These are phyloP conservation scores for Strigamia crassipes DNA, from an alignment of 2,888 invertebrate genomes.

Conservation along the genomic window DNA sequence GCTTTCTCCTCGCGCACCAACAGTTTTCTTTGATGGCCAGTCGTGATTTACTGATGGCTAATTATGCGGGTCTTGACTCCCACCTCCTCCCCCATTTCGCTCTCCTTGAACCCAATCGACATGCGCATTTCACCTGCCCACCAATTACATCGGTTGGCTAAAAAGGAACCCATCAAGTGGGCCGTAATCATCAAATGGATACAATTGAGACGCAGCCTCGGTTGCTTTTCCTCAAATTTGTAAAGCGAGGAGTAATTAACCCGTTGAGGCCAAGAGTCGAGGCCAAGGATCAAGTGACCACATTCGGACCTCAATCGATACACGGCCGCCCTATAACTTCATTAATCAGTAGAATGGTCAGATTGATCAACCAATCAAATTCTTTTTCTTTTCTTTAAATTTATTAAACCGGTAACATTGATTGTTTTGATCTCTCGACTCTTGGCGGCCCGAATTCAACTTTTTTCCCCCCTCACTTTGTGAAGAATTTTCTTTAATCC, in stretches of 20 bases:
- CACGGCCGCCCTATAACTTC: conserved; percentile 6
- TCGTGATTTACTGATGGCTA: conserved; percentile 45
- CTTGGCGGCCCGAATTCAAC: no score
- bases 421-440: no score
- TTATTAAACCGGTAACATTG: no score
- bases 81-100: conserved; percentile 19
- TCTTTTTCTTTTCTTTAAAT: no score
- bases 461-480: no score
- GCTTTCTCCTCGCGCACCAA: conserved; percentile 17
- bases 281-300: conserved; percentile 21
- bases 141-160: conserved; percentile 16
- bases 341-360: background rate
- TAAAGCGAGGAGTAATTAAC: conserved; percentile 21
- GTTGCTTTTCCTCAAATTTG: conserved; percentile 21
- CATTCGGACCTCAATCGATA: conserved; percentile 21
- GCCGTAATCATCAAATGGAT: conserved; percentile 21
- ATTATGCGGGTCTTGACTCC: conserved; percentile 35
- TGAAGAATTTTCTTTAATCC: no score
- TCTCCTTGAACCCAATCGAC: conserved; percentile 44
- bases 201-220: conserved; percentile 21
- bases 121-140: conserved; percentile 21
- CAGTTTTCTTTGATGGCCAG: conserved; percentile 21
- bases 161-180: conserved; percentile 21
- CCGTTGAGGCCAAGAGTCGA: conserved; percentile 21
- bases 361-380: background rate